Base-by-base conservation (phyloP, 2,888 invertebrate species). In the Drosophila kokeensis region DNA sequence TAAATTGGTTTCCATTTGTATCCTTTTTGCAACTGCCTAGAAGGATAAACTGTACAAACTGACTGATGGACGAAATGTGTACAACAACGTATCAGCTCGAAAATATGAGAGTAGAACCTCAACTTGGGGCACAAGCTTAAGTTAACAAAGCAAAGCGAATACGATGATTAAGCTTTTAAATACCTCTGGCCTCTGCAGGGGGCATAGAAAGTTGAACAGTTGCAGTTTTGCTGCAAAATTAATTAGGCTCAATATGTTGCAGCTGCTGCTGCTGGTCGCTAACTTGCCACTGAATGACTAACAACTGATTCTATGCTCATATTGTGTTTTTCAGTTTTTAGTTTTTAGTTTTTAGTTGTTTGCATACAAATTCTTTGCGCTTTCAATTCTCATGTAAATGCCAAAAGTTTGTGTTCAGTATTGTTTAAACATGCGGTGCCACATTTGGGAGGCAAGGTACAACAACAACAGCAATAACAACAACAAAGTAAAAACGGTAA, bases 341-440 rank as follows among this genome's bases (percentile, higher is more conserved):
- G 45, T 49, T 58, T 32, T 30, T 30, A 24, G 45, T 45, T 45
- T 45, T 45, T 45, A 45, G 45, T 27, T 45, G 45, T 42, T 52
- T 42, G 54, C 54, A 29, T 40, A 59, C 69, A 70, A 66, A 63
- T 67, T 83, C 78, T 81, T 83, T 78, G 71, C 65, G 78, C 76
- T 73, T 63, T 73, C 75, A 82, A 87, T 86, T 86, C 90, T 87
- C 88, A 88, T 86, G 86, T 85, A 82, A 88, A 87, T 82, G 86
- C 78, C 89, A 90, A 90, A 87, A 83, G 73, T 77, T 85, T 55
- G 57, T 73, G 79, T 55, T 27, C n/a, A 29, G 55, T 85, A 82
- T 85, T 85, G 86, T 87, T 88, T 55, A 59, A 73, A 64, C 55
- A 82, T 68, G 66, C 52, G 63, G 30, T 48, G 59, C 59, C 59